Evolutionary conservation across 1,140 invertebrate genomes (phyloP), one percentile per base, ranked within the genome.

Genomic region (Dendrolimus kikuchii): DNA sequence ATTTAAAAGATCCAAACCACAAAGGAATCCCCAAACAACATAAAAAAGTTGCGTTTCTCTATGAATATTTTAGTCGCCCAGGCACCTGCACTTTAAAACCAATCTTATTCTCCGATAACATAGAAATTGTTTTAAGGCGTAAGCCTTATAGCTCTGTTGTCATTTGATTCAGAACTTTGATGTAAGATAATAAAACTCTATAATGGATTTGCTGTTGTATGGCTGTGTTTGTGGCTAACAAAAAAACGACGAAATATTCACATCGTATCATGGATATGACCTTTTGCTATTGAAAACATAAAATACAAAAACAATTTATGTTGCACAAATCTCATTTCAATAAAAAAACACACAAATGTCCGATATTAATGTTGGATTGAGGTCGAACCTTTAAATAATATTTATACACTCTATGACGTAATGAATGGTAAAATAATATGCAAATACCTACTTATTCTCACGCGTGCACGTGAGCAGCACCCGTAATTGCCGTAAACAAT

Each of bases 101-200:
- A 71, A 48, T 54, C 73, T 49, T 81, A 83, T 77, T 36, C 38
- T 46, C 41, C 8, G 37, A 49, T 41, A 10, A 47, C 9, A 66
- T 71, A 82, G 64, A 75, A 66, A 46, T 62, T 53, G 46, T 68
- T 77, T 80, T 81, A 6, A 49, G 52, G 53, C 47, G 50, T 7
- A 42, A 46, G 6, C 52, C 53, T 45, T 45, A 36, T 9, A 41
- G 10, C 40, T 46, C 51, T 41, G 55, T 53, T 74, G 69, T 62
- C 68, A 70, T 75, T 74, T 71, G 69, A 80, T 70, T 73, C 65
- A 66, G 54, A 72, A 74, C 65, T 68, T 77, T 75, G 71, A 80
- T 77, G 67, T 68, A 62, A 77, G 78, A 81, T 81, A 81, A 81
- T 84, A 81, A 82, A 82, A 76, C 66, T 64, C 66, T 78, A 75